Evolutionary conservation across 1,140 invertebrate genomes (phyloP).

Genomic region (Chironomus tepperi): DNA sequence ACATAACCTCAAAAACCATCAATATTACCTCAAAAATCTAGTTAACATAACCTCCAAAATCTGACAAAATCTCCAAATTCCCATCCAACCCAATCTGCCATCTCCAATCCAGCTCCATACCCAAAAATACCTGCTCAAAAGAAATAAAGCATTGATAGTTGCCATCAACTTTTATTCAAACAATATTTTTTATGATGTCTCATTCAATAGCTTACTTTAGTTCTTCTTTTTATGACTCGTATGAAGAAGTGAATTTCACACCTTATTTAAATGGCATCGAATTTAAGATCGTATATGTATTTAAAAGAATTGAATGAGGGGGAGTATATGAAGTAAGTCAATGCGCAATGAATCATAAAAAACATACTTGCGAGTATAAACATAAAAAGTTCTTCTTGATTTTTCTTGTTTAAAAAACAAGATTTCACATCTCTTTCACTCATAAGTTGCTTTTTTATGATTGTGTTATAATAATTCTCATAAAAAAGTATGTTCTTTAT

Average conservation of each 20-base stretch:
- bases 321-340: not conserved
- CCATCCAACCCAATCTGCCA: too few species aligned
- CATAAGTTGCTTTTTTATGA: not conserved
- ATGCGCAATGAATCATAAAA: conserved; percentile 17
- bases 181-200: not conserved
- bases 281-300: too few species aligned
- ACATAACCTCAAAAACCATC: too few species aligned
- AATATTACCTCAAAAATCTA: too few species aligned
- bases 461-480: conserved; percentile 20
- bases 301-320: too few species aligned
- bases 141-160: too few species aligned
- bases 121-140: too few species aligned
- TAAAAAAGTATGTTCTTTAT: conserved; percentile 15
- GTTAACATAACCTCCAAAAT: too few species aligned
- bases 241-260: not conserved
- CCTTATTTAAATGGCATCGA: not conserved
- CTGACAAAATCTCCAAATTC: too few species aligned
- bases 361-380: not conserved
- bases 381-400: not conserved
- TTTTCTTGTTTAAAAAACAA: not conserved
- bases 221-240: not conserved
- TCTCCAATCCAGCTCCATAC: too few species aligned
- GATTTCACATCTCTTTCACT: not conserved
- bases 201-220: not conserved
- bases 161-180: too few species aligned